Evolutionary conservation across 2,888 invertebrate species (phyloP).

Genomic region (Nebria brevicollis): DNA sequence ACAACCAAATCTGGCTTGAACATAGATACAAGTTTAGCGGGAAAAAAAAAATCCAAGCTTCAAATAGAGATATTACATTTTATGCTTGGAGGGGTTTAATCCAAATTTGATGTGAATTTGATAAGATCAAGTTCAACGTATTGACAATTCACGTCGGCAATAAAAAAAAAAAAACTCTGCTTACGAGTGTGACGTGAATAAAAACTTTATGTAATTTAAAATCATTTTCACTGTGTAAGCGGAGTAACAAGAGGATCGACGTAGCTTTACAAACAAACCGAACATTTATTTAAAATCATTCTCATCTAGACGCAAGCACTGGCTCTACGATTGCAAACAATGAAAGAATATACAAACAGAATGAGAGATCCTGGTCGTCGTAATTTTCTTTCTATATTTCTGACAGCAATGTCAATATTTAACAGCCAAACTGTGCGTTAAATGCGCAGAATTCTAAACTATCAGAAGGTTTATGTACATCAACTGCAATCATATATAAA

Average conservation of each 20-base stretch:
- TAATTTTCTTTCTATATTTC: slow-evolving; percentile 24
- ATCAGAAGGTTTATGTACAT: background rate
- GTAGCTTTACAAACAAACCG: background rate
- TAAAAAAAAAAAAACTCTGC: background rate
- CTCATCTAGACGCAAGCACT: background rate
- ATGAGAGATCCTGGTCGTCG: background rate
- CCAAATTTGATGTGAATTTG: background rate
- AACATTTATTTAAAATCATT: slow-evolving; percentile 1
- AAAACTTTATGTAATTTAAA: background rate
- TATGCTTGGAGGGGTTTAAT: background rate
- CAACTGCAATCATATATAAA: too few species aligned
- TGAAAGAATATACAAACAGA: background rate
- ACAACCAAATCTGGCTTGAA: background rate
- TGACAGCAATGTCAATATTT: slow-evolving; percentile 24
- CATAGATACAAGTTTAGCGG: too few species aligned
- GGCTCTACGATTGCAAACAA: background rate
- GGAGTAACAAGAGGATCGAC: background rate
- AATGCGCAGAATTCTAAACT: background rate
- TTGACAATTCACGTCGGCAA: background rate
- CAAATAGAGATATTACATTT: background rate
- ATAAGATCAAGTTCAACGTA: background rate
- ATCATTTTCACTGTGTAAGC: background rate
- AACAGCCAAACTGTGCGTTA: background rate
- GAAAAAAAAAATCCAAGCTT: background rate
- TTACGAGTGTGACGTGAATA: background rate